Percentiles rank a stretch among this genome's conserved stretches.
Conservation (phyloP, 1,140 invertebrate species). For the Lysiphlebus fabarum region DNA sequence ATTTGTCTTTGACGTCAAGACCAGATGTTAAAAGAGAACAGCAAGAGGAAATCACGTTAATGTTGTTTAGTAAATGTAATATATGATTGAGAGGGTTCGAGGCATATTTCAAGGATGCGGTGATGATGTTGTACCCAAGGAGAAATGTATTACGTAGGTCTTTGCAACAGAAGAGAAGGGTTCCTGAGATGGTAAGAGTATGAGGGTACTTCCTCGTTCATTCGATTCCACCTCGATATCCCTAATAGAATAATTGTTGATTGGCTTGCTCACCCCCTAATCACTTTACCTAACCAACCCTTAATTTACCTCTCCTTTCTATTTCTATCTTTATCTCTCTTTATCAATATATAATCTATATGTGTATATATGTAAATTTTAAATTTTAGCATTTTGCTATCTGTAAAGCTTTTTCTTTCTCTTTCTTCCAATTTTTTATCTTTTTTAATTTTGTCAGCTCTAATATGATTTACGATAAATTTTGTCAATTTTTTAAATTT, state of each 20-base stretch:
- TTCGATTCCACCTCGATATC: conserved; percentile 16
- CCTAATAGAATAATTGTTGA: conserved; percentile 33
- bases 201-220: conserved; percentile 6
- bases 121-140: too few species aligned
- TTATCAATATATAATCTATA: too few species aligned
- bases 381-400: too few species aligned
- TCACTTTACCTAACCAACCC: conserved; percentile 17
- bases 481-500: not conserved
- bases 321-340: too few species aligned
- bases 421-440: not conserved
- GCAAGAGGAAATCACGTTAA: conserved; percentile 9
- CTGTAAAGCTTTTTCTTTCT: too few species aligned
- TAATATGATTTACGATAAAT: not conserved
- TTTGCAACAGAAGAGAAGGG: too few species aligned
- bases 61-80: conserved; percentile 3
- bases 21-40: not conserved
- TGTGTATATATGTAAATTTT: too few species aligned
- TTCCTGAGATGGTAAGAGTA: too few species aligned
- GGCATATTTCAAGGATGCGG: not conserved
- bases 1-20: not conserved
- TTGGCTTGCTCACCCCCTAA: conserved; percentile 30
- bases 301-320: not conserved
- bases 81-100: conserved; percentile 6
- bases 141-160: too few species aligned
- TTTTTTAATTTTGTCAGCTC: not conserved